Conservation (phyloP, 2,797 vertebrate species). For the Paratrypauchen microcephalus region DNA sequence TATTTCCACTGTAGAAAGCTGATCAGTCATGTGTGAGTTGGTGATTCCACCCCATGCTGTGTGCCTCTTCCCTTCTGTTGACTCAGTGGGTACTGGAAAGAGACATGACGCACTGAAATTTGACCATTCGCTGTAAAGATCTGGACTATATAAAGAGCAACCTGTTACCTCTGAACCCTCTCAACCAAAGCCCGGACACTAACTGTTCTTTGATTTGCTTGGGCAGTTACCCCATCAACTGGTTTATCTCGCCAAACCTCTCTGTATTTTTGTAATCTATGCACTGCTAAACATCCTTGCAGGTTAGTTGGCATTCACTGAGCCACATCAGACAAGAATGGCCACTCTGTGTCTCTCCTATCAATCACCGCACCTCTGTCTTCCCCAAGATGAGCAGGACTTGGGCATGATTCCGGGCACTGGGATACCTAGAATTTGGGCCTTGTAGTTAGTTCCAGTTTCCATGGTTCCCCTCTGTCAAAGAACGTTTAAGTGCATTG, state of each 20-base stretch:
- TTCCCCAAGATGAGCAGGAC: slow-evolving; percentile 41
- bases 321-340: slow-evolving; percentile 56
- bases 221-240: slow-evolving; percentile 40
- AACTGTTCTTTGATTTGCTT: slow-evolving; percentile 28
- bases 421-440: slow-evolving; percentile 63
- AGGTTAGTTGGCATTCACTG: slow-evolving; percentile 62
- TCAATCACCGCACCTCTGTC: slow-evolving; percentile 65
- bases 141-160: slow-evolving; percentile 67
- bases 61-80: slow-evolving; percentile 45
- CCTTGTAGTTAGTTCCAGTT: slow-evolving; percentile 63
- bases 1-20: slow-evolving; percentile 3
- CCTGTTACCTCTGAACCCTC: slow-evolving; percentile 47
- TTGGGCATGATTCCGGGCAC: slow-evolving; percentile 57
- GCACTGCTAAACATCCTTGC: slow-evolving; percentile 55
- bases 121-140: slow-evolving; percentile 39
- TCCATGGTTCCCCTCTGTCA: slow-evolving; percentile 65
- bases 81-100: slow-evolving; percentile 49
- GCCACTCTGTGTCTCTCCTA: slow-evolving; percentile 57
- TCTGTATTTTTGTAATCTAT: slow-evolving; percentile 26
- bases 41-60: slow-evolving; percentile 13
- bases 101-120: slow-evolving; percentile 64
- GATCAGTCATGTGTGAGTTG: slow-evolving; percentile 24
- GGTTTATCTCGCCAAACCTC: slow-evolving; percentile 37
- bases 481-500: slow-evolving; percentile 48
- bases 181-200: slow-evolving; percentile 19